Percentiles rank a stretch among this genome's conserved stretches.
Evolutionary conservation across 2,888 invertebrate species (phyloP).

Genomic region (Psylliodes chrysocephalus): DNA sequence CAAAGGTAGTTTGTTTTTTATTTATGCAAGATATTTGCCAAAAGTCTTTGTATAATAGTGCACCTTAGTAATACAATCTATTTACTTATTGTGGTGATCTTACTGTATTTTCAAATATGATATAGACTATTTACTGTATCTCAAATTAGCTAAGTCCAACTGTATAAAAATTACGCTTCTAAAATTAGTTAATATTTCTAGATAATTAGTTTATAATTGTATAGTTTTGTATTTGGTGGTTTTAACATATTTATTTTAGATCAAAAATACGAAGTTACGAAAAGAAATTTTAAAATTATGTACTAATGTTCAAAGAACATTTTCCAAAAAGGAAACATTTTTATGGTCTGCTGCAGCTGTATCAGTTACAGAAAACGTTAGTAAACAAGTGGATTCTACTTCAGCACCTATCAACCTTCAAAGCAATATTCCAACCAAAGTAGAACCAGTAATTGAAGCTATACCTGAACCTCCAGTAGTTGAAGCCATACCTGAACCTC

Average conservation of each 20-base stretch:
- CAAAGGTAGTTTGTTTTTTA: too few species aligned
- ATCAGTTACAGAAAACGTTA: slow-evolving; percentile 22
- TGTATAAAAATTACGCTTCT: not conserved
- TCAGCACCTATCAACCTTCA: not conserved
- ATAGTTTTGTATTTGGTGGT: too few species aligned
- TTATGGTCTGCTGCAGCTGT: slow-evolving; percentile 30
- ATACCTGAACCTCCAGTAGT: slow-evolving; percentile 20
- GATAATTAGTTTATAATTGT: too few species aligned
- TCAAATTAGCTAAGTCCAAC: too few species aligned
- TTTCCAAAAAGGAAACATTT: slow-evolving; percentile 21
- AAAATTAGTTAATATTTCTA: too few species aligned
- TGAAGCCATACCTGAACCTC: slow-evolving; percentile 53
- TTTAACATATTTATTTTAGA: slow-evolving; percentile 28
- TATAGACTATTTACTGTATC: too few species aligned
- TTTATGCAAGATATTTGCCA: too few species aligned
- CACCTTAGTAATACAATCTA: too few species aligned
- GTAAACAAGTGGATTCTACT: not conserved
- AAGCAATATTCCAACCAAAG: not conserved
- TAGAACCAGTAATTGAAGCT: not conserved
- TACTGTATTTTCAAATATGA: too few species aligned
- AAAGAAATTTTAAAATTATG: slow-evolving; percentile 45
- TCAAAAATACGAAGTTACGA: slow-evolving; percentile 34
- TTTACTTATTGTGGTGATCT: too few species aligned
- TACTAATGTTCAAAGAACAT: slow-evolving; percentile 33
- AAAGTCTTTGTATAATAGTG: too few species aligned